Base-by-base conservation (phyloP, 2,888 invertebrate species). In the Aricia artaxerxes region DNA sequence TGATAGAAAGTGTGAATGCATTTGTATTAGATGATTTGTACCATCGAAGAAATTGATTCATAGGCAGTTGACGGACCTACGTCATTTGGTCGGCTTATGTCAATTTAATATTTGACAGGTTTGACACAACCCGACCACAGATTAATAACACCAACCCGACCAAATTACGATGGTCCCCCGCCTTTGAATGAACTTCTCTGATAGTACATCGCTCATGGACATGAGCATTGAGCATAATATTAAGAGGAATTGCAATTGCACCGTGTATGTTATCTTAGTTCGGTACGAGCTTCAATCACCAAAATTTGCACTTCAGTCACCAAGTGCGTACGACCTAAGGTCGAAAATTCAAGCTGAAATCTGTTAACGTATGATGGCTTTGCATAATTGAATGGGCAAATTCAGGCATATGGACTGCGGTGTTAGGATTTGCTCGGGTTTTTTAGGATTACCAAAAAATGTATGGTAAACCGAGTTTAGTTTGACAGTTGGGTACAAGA, bases 351-450 rank as follows among this genome's bases (percentile, higher is more conserved):
- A 91, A 90, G 91, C 90, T 88, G 88, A 92, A 93, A 93, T 93
- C 93, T 93, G 94, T 91, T 92, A 94, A 93, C 93, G 91, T 92
- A 93, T 94, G 92, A 91, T 87, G 85, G 93, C 90, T 93, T 91
- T 93, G 91, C 93, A 92, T 94, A 93, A 93, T 92, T 92, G 88
- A 92, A 92, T 90, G 88, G 88, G 88, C 86, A 88, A 91, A 89
- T 88, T 85, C 86, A 80, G 86, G 85, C 91, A 90, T 91, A 91
- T 89, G 90, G 88, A 87, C 85, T 82, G 83, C 85, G 84, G 85
- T 84, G 84, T 83, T 83, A 85, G 84, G 57, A 83, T 83, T 84
- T 82, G 83, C 75, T 73, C 76, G 79, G 79, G 77, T 85, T 87
- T 86, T 69, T 84, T 81, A 82, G 83, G 82, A 83, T 79, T 79